Percentiles rank a stretch among this genome's conserved stretches.
Evolutionary conservation across 1,140 invertebrate species (phyloP).

Genomic region (Paralvinella palmiformis): DNA sequence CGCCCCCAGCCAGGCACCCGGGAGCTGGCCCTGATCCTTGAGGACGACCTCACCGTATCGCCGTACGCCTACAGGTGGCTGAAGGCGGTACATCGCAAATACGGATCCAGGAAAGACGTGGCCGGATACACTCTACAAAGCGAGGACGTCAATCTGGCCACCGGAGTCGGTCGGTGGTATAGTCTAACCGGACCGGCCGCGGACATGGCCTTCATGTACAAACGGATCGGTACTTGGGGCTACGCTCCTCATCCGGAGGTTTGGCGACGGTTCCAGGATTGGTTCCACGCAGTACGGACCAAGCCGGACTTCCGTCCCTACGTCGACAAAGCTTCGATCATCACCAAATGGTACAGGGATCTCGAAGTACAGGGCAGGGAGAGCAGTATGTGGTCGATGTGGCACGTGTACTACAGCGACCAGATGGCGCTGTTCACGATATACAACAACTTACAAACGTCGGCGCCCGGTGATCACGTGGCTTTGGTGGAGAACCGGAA

Average conservation of each 20-base stretch:
- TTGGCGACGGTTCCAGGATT: constrained; percentile 11
- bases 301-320: background rate
- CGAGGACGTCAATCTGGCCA: constrained; percentile 1
- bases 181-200: background rate
- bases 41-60: constrained; percentile 18
- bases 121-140: constrained; percentile 12
- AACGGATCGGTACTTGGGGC: constrained; percentile 9
- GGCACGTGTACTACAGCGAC: constrained; percentile 17
- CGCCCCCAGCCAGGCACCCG: constrained; percentile 4
- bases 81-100: constrained; percentile 7
- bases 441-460: constrained; percentile 12
- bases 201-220: constrained; percentile 13
- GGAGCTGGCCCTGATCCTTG: constrained; percentile 20
- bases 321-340: background rate
- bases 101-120: background rate
- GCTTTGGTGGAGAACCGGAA: background rate
- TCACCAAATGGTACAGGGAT: constrained; percentile 12
- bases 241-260: constrained; percentile 10
- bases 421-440: constrained; percentile 4
- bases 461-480: background rate
- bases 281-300: background rate
- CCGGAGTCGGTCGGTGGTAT: background rate
- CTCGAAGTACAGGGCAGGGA: constrained; percentile 3
- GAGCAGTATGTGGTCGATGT: constrained; percentile 21
- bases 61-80: constrained; percentile 17